phyloP scores from a whole-genome alignment of 2,797 vertebrate genomes.

The Danio albolineatus region DNA sequence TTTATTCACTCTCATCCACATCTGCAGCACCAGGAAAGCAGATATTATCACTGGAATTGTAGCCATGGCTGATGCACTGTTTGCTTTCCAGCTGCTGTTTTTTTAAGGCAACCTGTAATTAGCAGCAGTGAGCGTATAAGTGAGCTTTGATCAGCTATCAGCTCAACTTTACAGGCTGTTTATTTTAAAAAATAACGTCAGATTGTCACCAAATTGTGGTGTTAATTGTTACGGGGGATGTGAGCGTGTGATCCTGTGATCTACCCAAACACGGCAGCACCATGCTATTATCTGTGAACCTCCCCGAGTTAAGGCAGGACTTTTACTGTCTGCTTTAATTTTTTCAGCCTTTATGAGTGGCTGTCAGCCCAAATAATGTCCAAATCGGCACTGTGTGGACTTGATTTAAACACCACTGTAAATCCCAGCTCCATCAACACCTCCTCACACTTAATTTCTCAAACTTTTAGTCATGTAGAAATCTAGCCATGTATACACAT shows the following conservation, averaged over 20 bases:
- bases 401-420: slow-evolving; percentile 46
- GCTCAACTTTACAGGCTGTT: slow-evolving; percentile 19
- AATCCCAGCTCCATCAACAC: slow-evolving; percentile 20
- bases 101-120: slow-evolving; percentile 37
- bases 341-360: slow-evolving; percentile 39
- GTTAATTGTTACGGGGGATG: slow-evolving; percentile 25
- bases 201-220: slow-evolving; percentile 20
- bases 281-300: slow-evolving; percentile 50
- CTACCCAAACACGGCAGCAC: slow-evolving; percentile 35
- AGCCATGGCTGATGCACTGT: background rate
- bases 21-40: background rate
- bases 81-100: slow-evolving; percentile 18
- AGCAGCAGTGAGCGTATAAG: background rate
- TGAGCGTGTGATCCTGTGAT: slow-evolving; percentile 43
- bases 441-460: slow-evolving; percentile 2
- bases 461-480: background rate
- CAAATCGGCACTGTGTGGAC: slow-evolving; percentile 35
- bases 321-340: slow-evolving; percentile 57
- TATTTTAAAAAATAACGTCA: slow-evolving; percentile 9
- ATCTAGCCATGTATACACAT: background rate
- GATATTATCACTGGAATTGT: slow-evolving; percentile 17
- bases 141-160: slow-evolving; percentile 10
- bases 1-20: background rate
- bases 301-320: slow-evolving; percentile 29
- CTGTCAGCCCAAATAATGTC: slow-evolving; percentile 39